Percentiles rank a stretch among this genome's conserved stretches.
Conservation (phyloP, 1,140 invertebrate species). For the Epicauta chinensis region DNA sequence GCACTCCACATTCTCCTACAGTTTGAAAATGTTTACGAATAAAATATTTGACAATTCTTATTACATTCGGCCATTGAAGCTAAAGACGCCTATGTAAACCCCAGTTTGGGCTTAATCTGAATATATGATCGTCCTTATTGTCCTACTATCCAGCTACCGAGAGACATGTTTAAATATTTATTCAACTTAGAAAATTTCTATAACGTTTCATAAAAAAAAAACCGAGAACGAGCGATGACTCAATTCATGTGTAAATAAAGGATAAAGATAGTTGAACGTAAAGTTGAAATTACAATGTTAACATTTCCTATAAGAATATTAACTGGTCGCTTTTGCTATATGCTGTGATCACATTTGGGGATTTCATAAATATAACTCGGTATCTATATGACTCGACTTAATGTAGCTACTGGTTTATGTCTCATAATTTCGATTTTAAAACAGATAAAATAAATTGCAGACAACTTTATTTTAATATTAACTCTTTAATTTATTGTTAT, state of each 20-base stretch:
- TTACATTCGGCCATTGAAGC: conserved; percentile 31
- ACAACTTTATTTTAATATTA: conserved; percentile 32
- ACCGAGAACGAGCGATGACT: not conserved
- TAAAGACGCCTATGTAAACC: conserved; percentile 30
- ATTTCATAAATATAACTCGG: conserved; percentile 36
- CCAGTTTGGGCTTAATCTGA: conserved; percentile 36
- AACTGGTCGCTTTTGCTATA: conserved; percentile 36
- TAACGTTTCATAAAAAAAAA: not conserved
- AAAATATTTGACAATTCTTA: conserved; percentile 41
- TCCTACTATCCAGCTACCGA: conserved; percentile 26
- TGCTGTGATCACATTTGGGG: conserved; percentile 35
- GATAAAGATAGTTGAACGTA: not conserved
- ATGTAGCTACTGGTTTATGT: conserved; percentile 36
- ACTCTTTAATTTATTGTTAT: conserved; percentile 12
- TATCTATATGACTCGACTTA: conserved; percentile 30
- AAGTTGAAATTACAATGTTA: not conserved
- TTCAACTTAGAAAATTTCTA: not conserved
- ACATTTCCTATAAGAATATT: conserved; percentile 32
- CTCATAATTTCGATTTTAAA: conserved; percentile 37
- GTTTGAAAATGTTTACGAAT: conserved; percentile 34
- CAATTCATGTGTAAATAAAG: not conserved
- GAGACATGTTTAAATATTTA: conserved; percentile 6
- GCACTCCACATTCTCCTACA: conserved; percentile 30
- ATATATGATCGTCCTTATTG: conserved; percentile 40
- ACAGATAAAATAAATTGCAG: conserved; percentile 37